phyloP scores from a whole-genome alignment of 2,113 vertebrate genomes.

The Psephotus haematonotus region DNA sequence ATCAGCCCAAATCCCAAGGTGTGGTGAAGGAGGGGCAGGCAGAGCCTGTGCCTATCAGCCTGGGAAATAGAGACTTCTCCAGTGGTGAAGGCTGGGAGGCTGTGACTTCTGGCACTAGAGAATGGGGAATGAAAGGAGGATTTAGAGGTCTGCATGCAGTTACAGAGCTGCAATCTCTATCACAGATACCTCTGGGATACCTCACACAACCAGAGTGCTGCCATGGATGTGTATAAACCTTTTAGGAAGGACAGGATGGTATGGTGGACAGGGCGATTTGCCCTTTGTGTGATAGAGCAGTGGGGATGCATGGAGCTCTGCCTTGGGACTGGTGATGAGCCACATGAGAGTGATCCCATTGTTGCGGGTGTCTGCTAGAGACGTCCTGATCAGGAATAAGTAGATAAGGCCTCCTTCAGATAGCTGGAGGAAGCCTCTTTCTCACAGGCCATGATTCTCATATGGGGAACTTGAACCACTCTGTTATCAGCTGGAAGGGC shows the following conservation, averaged over 20 bases:
- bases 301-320: background rate
- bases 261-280: background rate
- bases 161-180: background rate
- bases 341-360: background rate
- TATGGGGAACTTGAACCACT: background rate
- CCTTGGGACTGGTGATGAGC: background rate
- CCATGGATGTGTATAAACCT: background rate
- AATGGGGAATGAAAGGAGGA: background rate
- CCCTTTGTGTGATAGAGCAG: rapidly evolving
- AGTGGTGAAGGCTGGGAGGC: background rate
- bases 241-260: background rate
- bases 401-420: background rate
- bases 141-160: background rate
- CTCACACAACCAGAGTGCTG: rapidly evolving
- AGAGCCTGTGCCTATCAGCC: background rate
- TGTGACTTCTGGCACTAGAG: background rate
- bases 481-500: background rate
- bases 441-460: background rate
- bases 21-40: background rate
- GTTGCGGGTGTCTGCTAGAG: background rate
- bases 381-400: background rate
- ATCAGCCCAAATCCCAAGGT: background rate
- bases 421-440: background rate
- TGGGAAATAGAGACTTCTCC: background rate
- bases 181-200: background rate